phyloP scores from a whole-genome alignment of 1,140 invertebrate genomes.

The Drosophila tristis region DNA sequence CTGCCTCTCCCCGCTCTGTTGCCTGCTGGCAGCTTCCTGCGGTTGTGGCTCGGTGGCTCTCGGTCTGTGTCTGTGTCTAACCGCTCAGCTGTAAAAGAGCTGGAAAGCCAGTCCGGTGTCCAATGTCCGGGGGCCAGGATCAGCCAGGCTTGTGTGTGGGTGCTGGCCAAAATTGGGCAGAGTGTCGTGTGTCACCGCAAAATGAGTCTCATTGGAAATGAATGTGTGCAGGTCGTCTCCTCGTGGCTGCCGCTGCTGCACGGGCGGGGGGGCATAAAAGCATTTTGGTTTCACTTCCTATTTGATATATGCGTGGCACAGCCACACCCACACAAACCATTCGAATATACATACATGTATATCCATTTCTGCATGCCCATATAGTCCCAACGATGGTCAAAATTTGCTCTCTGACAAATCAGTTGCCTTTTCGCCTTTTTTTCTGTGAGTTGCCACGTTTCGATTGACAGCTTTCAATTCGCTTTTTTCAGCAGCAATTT shows the following conservation, averaged over 20 bases:
- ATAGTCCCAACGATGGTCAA: no score
- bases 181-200: conserved; percentile 68
- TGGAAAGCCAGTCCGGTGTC: conserved; percentile 58
- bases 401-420: conserved; percentile 14
- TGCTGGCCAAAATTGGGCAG: conserved; percentile 8
- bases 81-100: conserved; percentile 77
- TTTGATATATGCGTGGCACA: conserved; percentile 26
- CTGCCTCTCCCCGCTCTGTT: background rate
- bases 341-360: background rate
- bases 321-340: conserved; percentile 3
- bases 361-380: background rate
- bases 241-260: conserved; percentile 24
- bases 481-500: conserved; percentile 13
- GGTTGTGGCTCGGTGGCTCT: conserved; percentile 53
- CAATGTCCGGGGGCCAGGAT: conserved; percentile 28
- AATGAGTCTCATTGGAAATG: conserved; percentile 80
- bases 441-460: background rate
- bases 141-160: conserved; percentile 47
- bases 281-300: conserved; percentile 67
- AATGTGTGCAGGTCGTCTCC: conserved; percentile 53
- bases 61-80: conserved; percentile 63
- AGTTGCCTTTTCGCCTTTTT: background rate
- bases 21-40: conserved; percentile 32
- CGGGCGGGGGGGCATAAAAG: conserved; percentile 42
- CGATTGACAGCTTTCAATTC: conserved; percentile 9